phyloP scores from a whole-genome alignment of 1,140 invertebrate genomes.

The Heliconius melpomene region DNA sequence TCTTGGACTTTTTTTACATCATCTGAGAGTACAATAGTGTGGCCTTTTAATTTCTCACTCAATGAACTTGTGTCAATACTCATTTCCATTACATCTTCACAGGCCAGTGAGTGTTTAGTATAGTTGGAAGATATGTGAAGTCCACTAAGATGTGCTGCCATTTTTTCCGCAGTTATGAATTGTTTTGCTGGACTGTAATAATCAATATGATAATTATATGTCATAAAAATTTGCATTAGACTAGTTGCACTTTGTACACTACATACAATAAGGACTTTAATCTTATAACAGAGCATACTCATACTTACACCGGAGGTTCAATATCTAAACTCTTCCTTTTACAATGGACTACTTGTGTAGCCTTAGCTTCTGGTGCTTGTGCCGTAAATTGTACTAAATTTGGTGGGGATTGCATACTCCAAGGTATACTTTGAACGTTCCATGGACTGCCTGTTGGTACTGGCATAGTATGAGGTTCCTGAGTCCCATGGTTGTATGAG shows the following conservation, averaged over 20 bases:
- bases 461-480: constrained; percentile 67
- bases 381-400: constrained; percentile 75
- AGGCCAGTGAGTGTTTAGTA: constrained; percentile 58
- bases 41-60: constrained; percentile 80
- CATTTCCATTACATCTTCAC: constrained; percentile 65
- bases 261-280: neutral
- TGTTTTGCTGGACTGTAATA: constrained; percentile 84
- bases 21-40: constrained; percentile 85
- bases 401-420: constrained; percentile 70
- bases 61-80: constrained; percentile 53
- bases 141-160: constrained; percentile 87
- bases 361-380: constrained; percentile 46
- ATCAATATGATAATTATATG: neutral
- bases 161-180: constrained; percentile 90
- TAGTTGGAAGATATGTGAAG: constrained; percentile 85
- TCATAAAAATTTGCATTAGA: neutral
- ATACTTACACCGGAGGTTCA: constrained; percentile 70
- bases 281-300: constrained; percentile 16
- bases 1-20: constrained; percentile 85
- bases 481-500: constrained; percentile 43
- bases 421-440: constrained; percentile 70
- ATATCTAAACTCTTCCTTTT: constrained; percentile 72
- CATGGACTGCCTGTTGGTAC: constrained; percentile 71
- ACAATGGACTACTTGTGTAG: constrained; percentile 57
- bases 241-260: neutral